Percentiles rank a stretch among this genome's conserved stretches.
phyloP scores from a whole-genome alignment of 53 echinoderm and acorn worm genomes.

The Temnopleurus reevesii region DNA sequence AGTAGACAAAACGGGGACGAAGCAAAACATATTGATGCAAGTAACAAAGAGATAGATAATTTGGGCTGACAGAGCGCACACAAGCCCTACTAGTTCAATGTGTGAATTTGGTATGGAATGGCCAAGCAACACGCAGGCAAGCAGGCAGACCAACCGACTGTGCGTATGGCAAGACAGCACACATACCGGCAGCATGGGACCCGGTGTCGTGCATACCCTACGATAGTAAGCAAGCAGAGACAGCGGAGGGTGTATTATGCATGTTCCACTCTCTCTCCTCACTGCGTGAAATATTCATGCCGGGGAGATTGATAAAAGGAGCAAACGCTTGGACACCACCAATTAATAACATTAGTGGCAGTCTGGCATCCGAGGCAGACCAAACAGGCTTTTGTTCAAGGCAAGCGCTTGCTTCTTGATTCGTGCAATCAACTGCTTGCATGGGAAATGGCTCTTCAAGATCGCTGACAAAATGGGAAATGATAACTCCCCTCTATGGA shows the following conservation, averaged over 20 bases:
- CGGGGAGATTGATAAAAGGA: slow-evolving; percentile 43
- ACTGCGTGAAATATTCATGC: slow-evolving; percentile 60
- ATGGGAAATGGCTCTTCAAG: background rate
- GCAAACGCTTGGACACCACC: slow-evolving; percentile 56
- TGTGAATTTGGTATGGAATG: slow-evolving; percentile 23
- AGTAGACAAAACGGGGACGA: background rate
- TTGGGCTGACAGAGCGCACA: background rate
- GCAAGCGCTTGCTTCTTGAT: background rate
- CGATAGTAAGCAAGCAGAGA: background rate
- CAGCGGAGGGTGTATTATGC: slow-evolving; percentile 39
- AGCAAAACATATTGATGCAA: background rate
- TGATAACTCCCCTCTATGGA: background rate
- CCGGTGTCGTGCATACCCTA: background rate
- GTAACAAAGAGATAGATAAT: slow-evolving; percentile 44
- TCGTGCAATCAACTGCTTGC: background rate
- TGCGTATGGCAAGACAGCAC: background rate
- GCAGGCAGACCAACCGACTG: too few relatives aligned
- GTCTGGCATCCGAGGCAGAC: slow-evolving; percentile 42
- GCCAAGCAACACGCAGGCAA: background rate
- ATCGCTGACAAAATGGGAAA: background rate
- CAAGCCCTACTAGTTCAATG: slow-evolving; percentile 20
- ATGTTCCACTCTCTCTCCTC: background rate
- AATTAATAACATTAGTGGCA: slow-evolving; percentile 60
- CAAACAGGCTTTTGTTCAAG: slow-evolving; percentile 23
- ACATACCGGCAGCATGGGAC: slow-evolving; percentile 8